Evolutionary conservation across 2,113 vertebrate genomes (phyloP).

Genomic region (Eulemur macaco): DNA sequence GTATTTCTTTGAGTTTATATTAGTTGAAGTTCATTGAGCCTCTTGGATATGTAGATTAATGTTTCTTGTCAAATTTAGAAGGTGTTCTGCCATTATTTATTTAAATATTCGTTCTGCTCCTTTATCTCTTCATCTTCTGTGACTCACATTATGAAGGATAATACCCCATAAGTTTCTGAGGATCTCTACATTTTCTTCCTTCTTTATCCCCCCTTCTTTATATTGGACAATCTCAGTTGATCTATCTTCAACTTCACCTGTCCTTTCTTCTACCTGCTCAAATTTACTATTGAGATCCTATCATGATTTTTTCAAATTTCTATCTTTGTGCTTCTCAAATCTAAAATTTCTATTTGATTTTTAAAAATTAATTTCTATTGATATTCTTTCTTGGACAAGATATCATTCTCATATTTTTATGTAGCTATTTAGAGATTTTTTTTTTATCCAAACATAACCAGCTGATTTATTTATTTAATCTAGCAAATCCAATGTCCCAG

Average conservation of each 20-base stretch:
- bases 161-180: not conserved
- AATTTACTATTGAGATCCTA: not conserved
- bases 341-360: not conserved
- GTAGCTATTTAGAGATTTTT: not conserved
- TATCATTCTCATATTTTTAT: not conserved
- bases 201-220: not conserved
- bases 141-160: not conserved
- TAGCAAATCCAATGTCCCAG: not conserved
- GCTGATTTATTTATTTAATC: not conserved
- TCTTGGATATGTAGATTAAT: not conserved
- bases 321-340: not conserved
- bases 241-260: not conserved
- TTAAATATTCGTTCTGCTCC: not conserved
- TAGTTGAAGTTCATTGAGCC: not conserved
- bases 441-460: not conserved
- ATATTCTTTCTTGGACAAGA: not conserved
- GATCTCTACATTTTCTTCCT: not conserved
- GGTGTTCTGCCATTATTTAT: not conserved
- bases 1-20: not conserved
- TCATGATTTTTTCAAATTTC: not conserved
- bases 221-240: not conserved
- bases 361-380: not conserved
- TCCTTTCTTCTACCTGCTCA: not conserved
- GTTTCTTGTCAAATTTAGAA: not conserved
- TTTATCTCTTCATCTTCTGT: not conserved